phyloP scores from a whole-genome alignment of 2,888 invertebrate species.

The Syrphus vitripennis region DNA sequence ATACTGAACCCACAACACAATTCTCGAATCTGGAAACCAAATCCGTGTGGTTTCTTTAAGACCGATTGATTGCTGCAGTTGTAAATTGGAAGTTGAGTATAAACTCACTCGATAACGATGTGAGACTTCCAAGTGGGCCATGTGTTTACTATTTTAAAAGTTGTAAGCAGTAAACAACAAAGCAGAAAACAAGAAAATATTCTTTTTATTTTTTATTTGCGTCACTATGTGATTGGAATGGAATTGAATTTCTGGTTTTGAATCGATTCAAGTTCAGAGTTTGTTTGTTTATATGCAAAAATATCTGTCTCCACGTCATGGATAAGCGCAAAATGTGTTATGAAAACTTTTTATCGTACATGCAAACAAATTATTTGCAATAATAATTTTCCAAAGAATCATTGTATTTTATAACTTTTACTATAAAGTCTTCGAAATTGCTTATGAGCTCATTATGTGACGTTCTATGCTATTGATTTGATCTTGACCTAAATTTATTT shows the following conservation, averaged over 20 bases:
- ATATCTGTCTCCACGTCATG: background rate
- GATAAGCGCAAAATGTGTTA: background rate
- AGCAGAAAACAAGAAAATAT: background rate
- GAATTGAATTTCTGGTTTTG: constrained; percentile 11
- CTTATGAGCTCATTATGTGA: constrained; percentile 30
- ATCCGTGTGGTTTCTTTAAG: background rate
- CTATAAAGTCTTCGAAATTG: background rate
- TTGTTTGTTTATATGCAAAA: background rate
- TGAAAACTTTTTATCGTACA: background rate
- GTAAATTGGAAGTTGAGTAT: background rate
- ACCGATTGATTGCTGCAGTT: background rate
- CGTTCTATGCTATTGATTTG: constrained; percentile 13
- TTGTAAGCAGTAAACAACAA: constrained; percentile 42
- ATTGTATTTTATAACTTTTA: background rate
- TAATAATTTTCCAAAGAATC: background rate
- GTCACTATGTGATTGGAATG: constrained; percentile 5
- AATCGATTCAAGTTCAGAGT: constrained; percentile 15
- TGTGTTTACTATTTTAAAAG: constrained; percentile 50
- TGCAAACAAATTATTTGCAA: background rate
- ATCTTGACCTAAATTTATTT: constrained; percentile 49
- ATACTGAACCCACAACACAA: background rate
- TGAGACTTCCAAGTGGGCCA: constrained; percentile 19
- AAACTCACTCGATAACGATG: constrained; percentile 32
- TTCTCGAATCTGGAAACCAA: background rate
- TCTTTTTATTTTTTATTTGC: background rate